These are phyloP conservation scores for Phaethon lepturus DNA, from an alignment of 2,113 vertebrate genomes.

Conservation along the genomic window DNA sequence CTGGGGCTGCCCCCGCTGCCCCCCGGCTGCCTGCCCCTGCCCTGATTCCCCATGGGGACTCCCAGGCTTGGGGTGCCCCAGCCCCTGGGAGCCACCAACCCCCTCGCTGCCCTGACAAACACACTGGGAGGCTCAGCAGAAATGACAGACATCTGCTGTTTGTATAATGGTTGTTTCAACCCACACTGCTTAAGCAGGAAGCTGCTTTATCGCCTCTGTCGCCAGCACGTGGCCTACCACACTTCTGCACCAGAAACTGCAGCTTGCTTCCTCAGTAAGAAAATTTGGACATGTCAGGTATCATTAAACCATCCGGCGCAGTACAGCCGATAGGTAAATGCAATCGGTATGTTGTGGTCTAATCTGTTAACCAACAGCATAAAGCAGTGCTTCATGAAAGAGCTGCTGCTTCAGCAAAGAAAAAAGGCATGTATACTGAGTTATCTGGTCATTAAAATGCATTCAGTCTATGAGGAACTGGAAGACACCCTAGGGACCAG, in stretches of 20 bases:
- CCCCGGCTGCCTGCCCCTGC: background rate
- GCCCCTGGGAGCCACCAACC: background rate
- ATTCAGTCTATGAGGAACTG: background rate
- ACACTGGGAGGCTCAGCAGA: background rate
- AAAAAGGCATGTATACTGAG: background rate
- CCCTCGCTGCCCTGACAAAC: rapidly evolving
- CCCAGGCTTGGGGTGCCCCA: rapidly evolving
- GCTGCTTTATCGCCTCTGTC: background rate
- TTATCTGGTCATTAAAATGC: background rate
- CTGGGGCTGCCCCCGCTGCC: rapidly evolving
- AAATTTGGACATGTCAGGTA: background rate
- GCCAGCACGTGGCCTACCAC: background rate
- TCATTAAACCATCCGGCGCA: constrained; percentile 10
- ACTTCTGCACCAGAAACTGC: background rate
- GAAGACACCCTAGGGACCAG: background rate
- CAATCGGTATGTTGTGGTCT: background rate
- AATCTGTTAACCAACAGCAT: background rate
- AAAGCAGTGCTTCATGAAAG: background rate
- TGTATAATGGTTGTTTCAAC: background rate
- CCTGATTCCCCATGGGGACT: rapidly evolving
- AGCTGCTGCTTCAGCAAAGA: background rate
- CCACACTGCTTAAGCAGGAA: background rate
- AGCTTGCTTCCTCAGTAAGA: constrained; percentile 13
- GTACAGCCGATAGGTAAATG: constrained; percentile 12
- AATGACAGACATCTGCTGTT: background rate